Percentiles rank a stretch among this genome's conserved stretches.
Evolutionary conservation across 2,888 invertebrate species (phyloP).

Genomic region (Zygaena filipendulae): DNA sequence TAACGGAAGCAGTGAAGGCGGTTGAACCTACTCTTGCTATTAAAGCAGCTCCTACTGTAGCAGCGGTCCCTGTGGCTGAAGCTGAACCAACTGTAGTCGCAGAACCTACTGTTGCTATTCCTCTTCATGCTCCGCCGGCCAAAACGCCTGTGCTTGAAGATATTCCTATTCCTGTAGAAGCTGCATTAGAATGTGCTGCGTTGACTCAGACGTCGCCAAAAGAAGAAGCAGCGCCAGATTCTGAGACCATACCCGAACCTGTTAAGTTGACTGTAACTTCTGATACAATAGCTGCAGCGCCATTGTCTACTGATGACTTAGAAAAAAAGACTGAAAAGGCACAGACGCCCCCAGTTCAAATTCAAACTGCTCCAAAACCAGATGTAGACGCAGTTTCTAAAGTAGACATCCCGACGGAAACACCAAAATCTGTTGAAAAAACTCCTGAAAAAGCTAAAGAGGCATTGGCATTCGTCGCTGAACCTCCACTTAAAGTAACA

Average conservation of each 20-base stretch:
- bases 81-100: slow-evolving; percentile 4
- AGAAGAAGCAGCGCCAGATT: slow-evolving; percentile 16
- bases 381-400: background rate
- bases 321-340: too few relatives aligned
- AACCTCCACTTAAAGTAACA: slow-evolving; percentile 10
- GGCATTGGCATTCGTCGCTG: background rate
- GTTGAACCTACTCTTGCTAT: slow-evolving; percentile 1
- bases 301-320: slow-evolving; percentile 14
- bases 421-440: slow-evolving; percentile 4
- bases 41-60: slow-evolving; percentile 1
- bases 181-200: slow-evolving; percentile 1
- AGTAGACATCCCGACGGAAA: slow-evolving; percentile 14
- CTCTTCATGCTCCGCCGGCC: too few relatives aligned
- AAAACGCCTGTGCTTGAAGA: slow-evolving; percentile 10
- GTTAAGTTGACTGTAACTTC: slow-evolving; percentile 4
- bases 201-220: slow-evolving; percentile 22
- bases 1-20: too few relatives aligned
- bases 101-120: too few relatives aligned
- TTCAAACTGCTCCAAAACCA: background rate
- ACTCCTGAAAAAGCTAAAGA: background rate
- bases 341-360: too few relatives aligned
- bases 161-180: slow-evolving; percentile 8
- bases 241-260: too few relatives aligned
- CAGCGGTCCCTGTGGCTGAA: slow-evolving; percentile 2
- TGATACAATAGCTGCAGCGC: slow-evolving; percentile 1